Base-by-base conservation (phyloP, 2,888 invertebrate genomes). In the Hypomecis punctinalis region DNA sequence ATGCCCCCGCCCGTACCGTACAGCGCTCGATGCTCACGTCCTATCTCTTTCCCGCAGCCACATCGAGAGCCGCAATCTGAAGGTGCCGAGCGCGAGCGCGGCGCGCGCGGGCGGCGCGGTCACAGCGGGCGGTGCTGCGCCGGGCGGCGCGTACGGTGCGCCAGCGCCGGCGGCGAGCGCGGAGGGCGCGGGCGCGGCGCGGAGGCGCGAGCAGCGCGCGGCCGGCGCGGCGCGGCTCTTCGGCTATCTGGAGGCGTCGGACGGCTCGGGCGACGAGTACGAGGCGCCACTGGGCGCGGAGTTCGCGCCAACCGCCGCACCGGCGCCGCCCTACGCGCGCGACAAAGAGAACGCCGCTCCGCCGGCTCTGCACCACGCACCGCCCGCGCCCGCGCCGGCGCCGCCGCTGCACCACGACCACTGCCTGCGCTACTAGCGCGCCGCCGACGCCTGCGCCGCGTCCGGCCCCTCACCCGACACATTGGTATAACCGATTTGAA, bases 221-320 rank as follows among this genome's bases (percentile, higher is more conserved):
- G 86, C 81, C 9, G 96, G 96, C 70, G 95, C 96, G 62, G 95
- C 95, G 73, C 92, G 95, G 66, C 93, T 96, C 61, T 96, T 96
- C 90, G 96, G 94, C 79, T 96, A 95, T 93, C 94, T 95, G 93
- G 96, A 95, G 89, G 96, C 96, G 69, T 95, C 94, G 74, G 96
- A 96, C 90, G 95, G 95, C 76, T 95, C 95, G 61, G 95, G 95
- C 81, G 85, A 90, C 83, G 90, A 91, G 82, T 91, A 86, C 86
- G 91, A 89, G 74, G 70, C 83, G 77, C 83, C 79, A 57, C 79
- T 81, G 79, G 71, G 66, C 77, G 67, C 68, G 8, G 71, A 69
- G 67, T 70, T 64, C 69, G 65, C 75, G 64, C 35, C 61, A 54
- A 52, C 51, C 36, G 57, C 73, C 23, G 66, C 70, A 54, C 57